A percentile compares a stretch with the other conserved stretches of the same genome.
Evolutionary conservation across 2,113 vertebrate genomes (phyloP).

Genomic region (Ochotona curzoniae): DNA sequence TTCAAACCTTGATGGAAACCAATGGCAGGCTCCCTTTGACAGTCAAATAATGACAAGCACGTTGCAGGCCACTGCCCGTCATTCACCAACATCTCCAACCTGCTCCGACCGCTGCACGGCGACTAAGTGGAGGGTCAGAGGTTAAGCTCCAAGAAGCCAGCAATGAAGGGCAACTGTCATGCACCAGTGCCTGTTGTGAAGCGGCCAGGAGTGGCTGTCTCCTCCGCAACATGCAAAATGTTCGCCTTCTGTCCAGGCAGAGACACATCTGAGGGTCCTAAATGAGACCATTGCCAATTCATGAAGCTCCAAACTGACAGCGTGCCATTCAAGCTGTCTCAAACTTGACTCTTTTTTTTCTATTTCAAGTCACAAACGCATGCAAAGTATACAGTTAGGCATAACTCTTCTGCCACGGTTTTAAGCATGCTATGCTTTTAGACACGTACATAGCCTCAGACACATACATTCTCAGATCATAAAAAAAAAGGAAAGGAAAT

Average conservation of each 20-base stretch:
- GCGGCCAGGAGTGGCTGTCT: slow-evolving; percentile 92
- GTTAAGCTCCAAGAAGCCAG: slow-evolving; percentile 96
- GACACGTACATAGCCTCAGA: slow-evolving; percentile 17
- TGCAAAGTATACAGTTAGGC: slow-evolving; percentile 90
- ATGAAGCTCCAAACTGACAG: slow-evolving; percentile 92
- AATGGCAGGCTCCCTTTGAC: slow-evolving; percentile 91
- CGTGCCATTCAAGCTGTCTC: slow-evolving; percentile 94
- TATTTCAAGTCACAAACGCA: slow-evolving; percentile 91
- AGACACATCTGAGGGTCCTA: slow-evolving; percentile 89
- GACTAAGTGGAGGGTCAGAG: slow-evolving; percentile 92
- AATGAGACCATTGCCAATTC: slow-evolving; percentile 93
- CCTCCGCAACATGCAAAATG: slow-evolving; percentile 92
- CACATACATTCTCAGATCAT: slow-evolving; percentile 38
- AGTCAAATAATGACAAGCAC: slow-evolving; percentile 93
- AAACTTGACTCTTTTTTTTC: slow-evolving; percentile 78
- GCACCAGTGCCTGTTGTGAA: slow-evolving; percentile 91
- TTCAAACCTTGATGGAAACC: slow-evolving; percentile 88
- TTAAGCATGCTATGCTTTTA: slow-evolving; percentile 77
- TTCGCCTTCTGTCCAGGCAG: slow-evolving; percentile 90
- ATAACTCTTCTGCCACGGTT: slow-evolving; percentile 75
- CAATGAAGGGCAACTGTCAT: slow-evolving; percentile 98
- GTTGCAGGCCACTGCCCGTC: slow-evolving; percentile 92
- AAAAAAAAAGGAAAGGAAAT: slow-evolving; percentile 33
- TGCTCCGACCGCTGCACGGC: slow-evolving; percentile 86
- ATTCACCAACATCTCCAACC: slow-evolving; percentile 88